phyloP scores from a whole-genome alignment of 2,113 vertebrate species.

The Notarius quadriscutis region DNA sequence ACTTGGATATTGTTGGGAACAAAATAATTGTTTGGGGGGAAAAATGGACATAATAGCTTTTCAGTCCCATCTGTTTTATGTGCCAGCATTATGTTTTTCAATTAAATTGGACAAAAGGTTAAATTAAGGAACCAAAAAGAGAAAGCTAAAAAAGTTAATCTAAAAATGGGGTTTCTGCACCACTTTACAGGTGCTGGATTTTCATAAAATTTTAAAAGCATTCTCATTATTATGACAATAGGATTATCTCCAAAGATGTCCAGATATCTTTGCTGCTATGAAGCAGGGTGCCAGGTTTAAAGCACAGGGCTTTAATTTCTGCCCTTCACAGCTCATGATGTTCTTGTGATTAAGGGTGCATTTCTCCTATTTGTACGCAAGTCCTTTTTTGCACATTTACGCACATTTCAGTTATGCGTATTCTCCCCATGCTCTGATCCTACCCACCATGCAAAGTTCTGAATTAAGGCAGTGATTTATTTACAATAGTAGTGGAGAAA shows the following conservation, averaged over 20 bases:
- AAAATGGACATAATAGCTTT: background rate
- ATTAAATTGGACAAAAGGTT: background rate
- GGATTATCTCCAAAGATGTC: background rate
- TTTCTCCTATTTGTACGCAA: no score
- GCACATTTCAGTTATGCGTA: no score
- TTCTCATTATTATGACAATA: background rate
- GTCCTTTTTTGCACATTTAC: no score
- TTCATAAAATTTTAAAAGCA: background rate
- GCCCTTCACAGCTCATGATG: background rate
- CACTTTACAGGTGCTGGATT: background rate
- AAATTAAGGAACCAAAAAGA: background rate
- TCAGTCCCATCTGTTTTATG: background rate
- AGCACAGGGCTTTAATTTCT: background rate
- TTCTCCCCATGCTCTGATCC: no score
- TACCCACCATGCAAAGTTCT: no score
- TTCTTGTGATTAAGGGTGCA: background rate
- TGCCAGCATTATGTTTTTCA: background rate
- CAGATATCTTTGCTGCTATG: background rate
- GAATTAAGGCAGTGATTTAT: no score
- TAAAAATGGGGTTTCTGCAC: background rate
- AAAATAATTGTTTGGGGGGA: background rate
- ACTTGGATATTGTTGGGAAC: background rate
- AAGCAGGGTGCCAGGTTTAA: background rate
- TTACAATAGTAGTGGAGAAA: no score
- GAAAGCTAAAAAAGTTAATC: background rate